A percentile compares a stretch with the other conserved stretches of the same genome.
Conservation (phyloP, 1,140 invertebrate species). For the Neomicropteryx cornuta region DNA sequence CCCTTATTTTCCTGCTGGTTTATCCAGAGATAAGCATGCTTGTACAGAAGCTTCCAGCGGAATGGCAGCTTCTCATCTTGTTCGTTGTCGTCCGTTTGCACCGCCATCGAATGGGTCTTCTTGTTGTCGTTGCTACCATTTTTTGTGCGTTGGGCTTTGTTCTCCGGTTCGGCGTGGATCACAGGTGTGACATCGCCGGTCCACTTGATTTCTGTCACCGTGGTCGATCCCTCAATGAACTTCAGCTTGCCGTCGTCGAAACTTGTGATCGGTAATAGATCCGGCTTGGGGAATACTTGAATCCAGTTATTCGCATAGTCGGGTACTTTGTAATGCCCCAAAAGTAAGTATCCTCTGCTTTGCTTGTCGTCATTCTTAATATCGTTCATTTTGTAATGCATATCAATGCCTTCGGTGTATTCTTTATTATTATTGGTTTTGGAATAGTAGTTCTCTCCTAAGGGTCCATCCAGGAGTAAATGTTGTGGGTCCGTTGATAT, state of each 20-base stretch:
- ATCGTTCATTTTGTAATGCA: slow-evolving; percentile 35
- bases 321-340: slow-evolving; percentile 74
- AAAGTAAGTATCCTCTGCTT: slow-evolving; percentile 35
- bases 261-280: too few species aligned
- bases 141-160: too few species aligned
- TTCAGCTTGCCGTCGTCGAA: too few species aligned
- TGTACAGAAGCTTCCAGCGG: slow-evolving; percentile 30
- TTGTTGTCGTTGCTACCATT: too few species aligned
- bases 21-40: slow-evolving; percentile 42
- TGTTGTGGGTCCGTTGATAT: slow-evolving; percentile 52
- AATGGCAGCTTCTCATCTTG: slow-evolving; percentile 21
- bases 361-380: slow-evolving; percentile 25
- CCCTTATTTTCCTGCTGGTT: slow-evolving; percentile 58
- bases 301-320: slow-evolving; percentile 38
- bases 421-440: slow-evolving; percentile 21
- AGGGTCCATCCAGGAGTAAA: slow-evolving; percentile 62
- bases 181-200: too few species aligned
- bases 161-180: too few species aligned
- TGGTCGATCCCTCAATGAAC: too few species aligned
- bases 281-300: slow-evolving; percentile 25
- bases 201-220: too few species aligned
- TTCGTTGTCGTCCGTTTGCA: slow-evolving; percentile 30
- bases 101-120: slow-evolving; percentile 21
- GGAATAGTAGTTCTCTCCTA: slow-evolving; percentile 19
- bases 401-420: slow-evolving; percentile 25